Evolutionary conservation across 1,140 invertebrate genomes (phyloP), one percentile per base, ranked within the genome.

Genomic region (Manduca sexta): DNA sequence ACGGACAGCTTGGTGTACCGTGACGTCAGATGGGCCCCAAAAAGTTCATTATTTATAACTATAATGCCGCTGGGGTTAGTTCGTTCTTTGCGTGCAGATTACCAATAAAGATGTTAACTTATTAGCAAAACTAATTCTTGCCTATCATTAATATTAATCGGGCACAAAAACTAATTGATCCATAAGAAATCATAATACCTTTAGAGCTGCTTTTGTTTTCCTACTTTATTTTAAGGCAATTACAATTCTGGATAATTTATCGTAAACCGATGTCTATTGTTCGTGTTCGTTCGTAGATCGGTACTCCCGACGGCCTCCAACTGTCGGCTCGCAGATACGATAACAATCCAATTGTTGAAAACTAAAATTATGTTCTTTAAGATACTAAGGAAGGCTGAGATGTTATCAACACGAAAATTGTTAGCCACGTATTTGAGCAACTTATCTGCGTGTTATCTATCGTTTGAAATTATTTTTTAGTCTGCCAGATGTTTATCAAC

Each of bases 331-430:
- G 48, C 56, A 61, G 21, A 57, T 52, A 31, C 49, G 56, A 53
- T 63, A 63, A 60, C 60, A 54, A 53, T 50, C 48, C 48, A 51
- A 60, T 63, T 66, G 64, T 66, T 66, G 64, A 57, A 64, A 60
- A 64, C 57, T 60, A 53, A 47, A 55, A 52, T 53, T 53, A 56
- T 53, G 52, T 52, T 51, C 53, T 42, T 52, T 49, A 45, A 60
- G 53, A 56, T 61, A 58, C 45, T 41, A 46, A 41, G 49, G 56
- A 66, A 66, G 64, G 64, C 61, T 56, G 54, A 21, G 52, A 64
- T 60, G 16, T 12, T 56, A 60, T 64, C 54, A 37, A 21, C 45
- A 33, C 11, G 54, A 60, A 60, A 56, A 56, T 60, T 54, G 49
- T 52, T 49, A 30, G 33, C 16, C 30, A 15, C 31, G n/a, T 45